phyloP scores from a whole-genome alignment of 2,797 vertebrate species.

The Halcyon smyrnensis region DNA sequence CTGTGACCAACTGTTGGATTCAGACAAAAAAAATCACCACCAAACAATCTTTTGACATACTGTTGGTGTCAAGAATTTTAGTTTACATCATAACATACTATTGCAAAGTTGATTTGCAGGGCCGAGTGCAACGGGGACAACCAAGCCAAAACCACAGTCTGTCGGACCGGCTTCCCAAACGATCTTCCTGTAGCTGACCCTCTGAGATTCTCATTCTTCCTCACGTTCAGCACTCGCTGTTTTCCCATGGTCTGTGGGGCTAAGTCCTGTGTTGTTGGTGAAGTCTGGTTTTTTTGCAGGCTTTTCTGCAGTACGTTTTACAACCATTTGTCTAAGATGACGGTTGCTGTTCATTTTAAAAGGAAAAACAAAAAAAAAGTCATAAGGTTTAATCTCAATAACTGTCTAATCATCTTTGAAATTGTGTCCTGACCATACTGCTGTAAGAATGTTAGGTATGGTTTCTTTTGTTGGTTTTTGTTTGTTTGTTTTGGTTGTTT shows the following conservation, averaged over 20 bases:
- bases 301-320: conserved; percentile 58
- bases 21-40: conserved; percentile 66
- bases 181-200: conserved; percentile 48
- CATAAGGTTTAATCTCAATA: conserved; percentile 49
- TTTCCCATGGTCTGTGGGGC: conserved; percentile 32
- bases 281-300: conserved; percentile 49
- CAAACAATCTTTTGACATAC: conserved; percentile 47
- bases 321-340: conserved; percentile 63
- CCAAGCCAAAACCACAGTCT: conserved; percentile 41
- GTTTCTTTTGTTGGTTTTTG: conserved; percentile 27
- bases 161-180: not conserved
- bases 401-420: conserved; percentile 79
- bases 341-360: conserved; percentile 58
- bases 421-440: conserved; percentile 83
- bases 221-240: conserved; percentile 2
- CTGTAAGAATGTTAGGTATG: conserved; percentile 80
- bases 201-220: conserved; percentile 48
- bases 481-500: too few relatives aligned
- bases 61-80: conserved; percentile 76
- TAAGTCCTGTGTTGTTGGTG: not conserved
- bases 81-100: conserved; percentile 84
- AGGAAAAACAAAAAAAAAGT: not conserved
- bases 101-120: conserved; percentile 74
- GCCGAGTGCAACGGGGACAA: conserved; percentile 41
- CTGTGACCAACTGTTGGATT: conserved; percentile 95